Conservation (phyloP, 2,113 vertebrate species). For the Petrocephalus zakoni region DNA sequence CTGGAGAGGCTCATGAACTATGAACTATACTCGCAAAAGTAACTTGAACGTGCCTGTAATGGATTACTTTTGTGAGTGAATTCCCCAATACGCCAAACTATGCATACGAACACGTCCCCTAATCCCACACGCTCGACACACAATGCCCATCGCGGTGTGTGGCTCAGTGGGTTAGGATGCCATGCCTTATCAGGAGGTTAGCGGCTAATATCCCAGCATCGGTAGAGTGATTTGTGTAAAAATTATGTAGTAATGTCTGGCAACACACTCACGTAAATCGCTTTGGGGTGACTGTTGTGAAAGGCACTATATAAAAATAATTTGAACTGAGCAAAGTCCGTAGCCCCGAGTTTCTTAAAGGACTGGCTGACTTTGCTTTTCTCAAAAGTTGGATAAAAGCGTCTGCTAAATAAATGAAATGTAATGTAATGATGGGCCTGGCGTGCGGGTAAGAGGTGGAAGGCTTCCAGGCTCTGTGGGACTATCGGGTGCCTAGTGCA, state of each 20-base stretch:
- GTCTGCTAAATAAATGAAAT: background rate
- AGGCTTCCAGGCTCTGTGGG: conserved; percentile 54
- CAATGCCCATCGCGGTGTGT: background rate
- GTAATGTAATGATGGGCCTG: conserved; percentile 25
- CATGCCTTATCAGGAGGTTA: background rate
- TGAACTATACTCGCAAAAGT: too few relatives aligned
- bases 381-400: background rate
- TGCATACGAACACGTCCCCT: background rate
- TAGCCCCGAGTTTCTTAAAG: background rate
- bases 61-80: too few relatives aligned
- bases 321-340: background rate
- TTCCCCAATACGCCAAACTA: background rate
- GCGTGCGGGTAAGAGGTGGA: conserved; percentile 64
- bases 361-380: background rate
- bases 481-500: conserved; percentile 62
- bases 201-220: background rate
- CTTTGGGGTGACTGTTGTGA: background rate
- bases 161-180: background rate
- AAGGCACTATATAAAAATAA: background rate
- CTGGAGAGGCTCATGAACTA: background rate
- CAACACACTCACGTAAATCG: background rate
- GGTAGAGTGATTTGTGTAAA: background rate
- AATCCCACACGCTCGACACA: background rate
- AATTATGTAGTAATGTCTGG: background rate
- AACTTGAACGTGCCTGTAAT: too few relatives aligned